phyloP scores from a whole-genome alignment of 2,797 vertebrate genomes.

The Sylvilagus floridanus region DNA sequence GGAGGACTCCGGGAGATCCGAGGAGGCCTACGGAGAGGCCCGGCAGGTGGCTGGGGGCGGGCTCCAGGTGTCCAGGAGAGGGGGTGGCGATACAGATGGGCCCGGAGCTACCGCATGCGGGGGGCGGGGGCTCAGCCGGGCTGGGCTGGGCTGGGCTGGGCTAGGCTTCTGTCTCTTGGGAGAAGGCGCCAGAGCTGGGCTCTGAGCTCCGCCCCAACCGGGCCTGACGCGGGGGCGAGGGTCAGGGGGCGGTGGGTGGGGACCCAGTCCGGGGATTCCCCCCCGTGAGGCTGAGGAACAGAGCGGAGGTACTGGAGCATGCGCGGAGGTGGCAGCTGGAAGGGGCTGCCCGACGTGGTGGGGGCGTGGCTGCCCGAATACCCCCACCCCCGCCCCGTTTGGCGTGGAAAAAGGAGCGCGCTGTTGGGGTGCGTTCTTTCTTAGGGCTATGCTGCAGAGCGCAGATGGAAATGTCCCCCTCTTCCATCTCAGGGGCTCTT shows the following conservation, averaged over 20 bases:
- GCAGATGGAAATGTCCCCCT: constrained; percentile 5
- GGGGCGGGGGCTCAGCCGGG: constrained; percentile 67
- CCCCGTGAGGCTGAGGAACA: constrained; percentile 48
- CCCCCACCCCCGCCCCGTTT: constrained; percentile 39
- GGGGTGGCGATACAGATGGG: constrained; percentile 73
- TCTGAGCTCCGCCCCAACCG: constrained; percentile 77
- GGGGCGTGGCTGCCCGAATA: constrained; percentile 79
- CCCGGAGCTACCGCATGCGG: constrained; percentile 64
- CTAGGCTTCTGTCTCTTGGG: constrained; percentile 64
- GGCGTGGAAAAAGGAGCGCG: constrained; percentile 53
- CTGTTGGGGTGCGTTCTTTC: constrained; percentile 35
- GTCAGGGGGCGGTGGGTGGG: constrained; percentile 79
- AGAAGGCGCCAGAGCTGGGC: constrained; percentile 69
- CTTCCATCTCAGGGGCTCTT: constrained; percentile 7
- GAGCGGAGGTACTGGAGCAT: constrained; percentile 75
- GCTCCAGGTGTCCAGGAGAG: constrained; percentile 78
- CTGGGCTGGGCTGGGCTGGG: constrained; percentile 54
- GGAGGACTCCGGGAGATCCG: constrained; percentile 30
- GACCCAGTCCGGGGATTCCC: constrained; percentile 72
- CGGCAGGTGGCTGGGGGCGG: constrained; percentile 83
- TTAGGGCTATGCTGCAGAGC: background rate
- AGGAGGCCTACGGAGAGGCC: constrained; percentile 75
- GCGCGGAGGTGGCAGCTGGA: constrained; percentile 78
- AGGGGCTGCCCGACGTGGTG: constrained; percentile 74
- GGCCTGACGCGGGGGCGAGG: constrained; percentile 74